A percentile compares a stretch with the other conserved stretches of the same genome.
These are phyloP conservation scores for Conger conger DNA, from an alignment of 2,113 vertebrate species.

Conservation along the genomic window DNA sequence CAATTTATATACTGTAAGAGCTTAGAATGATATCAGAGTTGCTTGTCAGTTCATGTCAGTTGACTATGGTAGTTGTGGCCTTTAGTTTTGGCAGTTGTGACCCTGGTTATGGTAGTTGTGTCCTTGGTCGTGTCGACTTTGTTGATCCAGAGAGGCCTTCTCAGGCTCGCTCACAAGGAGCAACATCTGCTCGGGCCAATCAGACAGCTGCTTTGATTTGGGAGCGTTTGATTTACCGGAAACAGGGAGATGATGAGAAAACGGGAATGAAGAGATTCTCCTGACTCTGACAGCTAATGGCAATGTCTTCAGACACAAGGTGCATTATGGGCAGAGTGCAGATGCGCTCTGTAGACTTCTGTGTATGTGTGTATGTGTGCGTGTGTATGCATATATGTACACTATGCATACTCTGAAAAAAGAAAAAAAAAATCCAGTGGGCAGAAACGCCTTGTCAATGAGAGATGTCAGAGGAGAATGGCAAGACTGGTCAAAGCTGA, in stretches of 20 bases:
- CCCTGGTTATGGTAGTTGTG: too few relatives aligned
- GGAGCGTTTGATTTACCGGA: not conserved
- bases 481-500: too few relatives aligned
- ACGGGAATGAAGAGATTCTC: not conserved
- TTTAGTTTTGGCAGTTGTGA: not conserved
- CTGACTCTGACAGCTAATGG: not conserved
- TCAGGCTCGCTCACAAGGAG: conserved; percentile 17
- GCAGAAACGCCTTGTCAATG: too few relatives aligned
- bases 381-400: not conserved
- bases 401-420: too few relatives aligned
- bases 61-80: too few relatives aligned
- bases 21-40: too few relatives aligned
- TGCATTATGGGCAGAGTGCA: not conserved
- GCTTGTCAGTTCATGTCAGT: too few relatives aligned
- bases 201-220: not conserved
- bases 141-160: conserved; percentile 40
- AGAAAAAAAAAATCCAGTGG: too few relatives aligned
- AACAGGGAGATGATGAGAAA: not conserved
- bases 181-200: conserved; percentile 49
- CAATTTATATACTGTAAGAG: too few relatives aligned
- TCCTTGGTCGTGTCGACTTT: not conserved
- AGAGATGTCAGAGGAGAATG: too few relatives aligned
- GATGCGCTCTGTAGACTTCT: not conserved
- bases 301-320: too few relatives aligned
- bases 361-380: not conserved